Conservation (phyloP, 2,113 vertebrate genomes). For the Strix uralensis region DNA sequence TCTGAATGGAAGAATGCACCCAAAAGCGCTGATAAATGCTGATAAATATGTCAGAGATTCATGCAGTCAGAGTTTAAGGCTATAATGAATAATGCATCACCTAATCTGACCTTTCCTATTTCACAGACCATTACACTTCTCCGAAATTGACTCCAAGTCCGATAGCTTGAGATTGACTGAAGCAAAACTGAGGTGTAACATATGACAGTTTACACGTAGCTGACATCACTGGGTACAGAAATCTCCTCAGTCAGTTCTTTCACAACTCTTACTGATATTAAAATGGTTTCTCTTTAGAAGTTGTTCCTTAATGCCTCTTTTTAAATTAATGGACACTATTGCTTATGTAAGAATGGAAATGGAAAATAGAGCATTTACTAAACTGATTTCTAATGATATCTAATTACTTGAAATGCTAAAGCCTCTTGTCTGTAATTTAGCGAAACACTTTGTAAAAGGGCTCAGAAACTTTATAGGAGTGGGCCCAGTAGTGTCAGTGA, state of each 20-base stretch:
- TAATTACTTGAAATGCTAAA: not conserved
- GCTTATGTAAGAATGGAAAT: not conserved
- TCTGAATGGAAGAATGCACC: not conserved
- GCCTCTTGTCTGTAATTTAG: not conserved
- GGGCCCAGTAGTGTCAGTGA: not conserved
- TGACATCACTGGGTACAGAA: not conserved
- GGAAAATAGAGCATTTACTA: not conserved
- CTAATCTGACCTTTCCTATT: slow-evolving; percentile 23
- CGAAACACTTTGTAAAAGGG: not conserved
- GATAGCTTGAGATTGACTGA: not conserved
- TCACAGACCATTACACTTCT: not conserved
- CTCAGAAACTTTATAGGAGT: not conserved
- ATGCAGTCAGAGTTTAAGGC: not conserved
- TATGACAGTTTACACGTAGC: fast-evolving
- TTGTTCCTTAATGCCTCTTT: not conserved
- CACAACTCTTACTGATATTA: not conserved
- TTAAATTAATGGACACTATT: not conserved
- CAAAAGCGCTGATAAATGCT: not conserved
- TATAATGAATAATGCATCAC: not conserved
- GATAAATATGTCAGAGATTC: not conserved
- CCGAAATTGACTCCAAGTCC: not conserved
- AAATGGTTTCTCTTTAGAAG: not conserved
- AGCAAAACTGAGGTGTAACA: not conserved
- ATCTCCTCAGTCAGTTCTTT: not conserved
- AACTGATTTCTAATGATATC: not conserved